Evolutionary conservation across 30 jellyfish, hydroid and myxozoan species (phyloP).

Genomic region (Sanderia malayensis): DNA sequence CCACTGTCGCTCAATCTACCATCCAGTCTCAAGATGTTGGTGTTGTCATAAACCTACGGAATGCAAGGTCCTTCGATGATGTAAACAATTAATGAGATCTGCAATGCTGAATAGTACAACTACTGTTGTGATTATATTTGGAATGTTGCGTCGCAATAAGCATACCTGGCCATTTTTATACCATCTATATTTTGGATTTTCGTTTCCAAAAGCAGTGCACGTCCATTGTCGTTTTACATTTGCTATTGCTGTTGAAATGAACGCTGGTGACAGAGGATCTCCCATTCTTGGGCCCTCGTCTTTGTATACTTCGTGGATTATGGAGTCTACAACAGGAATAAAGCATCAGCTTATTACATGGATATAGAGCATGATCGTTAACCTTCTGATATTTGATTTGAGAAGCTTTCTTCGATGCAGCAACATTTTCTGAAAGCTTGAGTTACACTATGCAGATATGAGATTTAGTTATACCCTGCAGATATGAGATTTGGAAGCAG

Average conservation of each 20-base stretch:
- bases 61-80: too few species aligned
- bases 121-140: too few species aligned
- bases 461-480: too few species aligned
- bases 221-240: slow-evolving; percentile 70
- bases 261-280: slow-evolving; percentile 60
- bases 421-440: background rate
- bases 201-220: slow-evolving; percentile 82
- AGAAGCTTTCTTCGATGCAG: background rate
- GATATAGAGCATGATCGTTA: too few species aligned
- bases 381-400: too few species aligned
- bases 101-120: too few species aligned
- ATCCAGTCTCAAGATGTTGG: slow-evolving; percentile 17
- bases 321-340: slow-evolving; percentile 31
- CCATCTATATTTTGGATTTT: slow-evolving; percentile 56
- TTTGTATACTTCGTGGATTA: slow-evolving; percentile 42
- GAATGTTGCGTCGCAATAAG: too few species aligned
- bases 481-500: too few species aligned
- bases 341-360: too few species aligned
- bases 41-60: slow-evolving; percentile 6
- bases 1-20: slow-evolving; percentile 78
- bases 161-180: slow-evolving; percentile 71
- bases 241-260: slow-evolving; percentile 47
- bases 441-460: background rate
- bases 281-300: slow-evolving; percentile 91
- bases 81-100: too few species aligned